Conservation (phyloP, 2,113 vertebrate genomes). For the Rhombomys opimus region DNA sequence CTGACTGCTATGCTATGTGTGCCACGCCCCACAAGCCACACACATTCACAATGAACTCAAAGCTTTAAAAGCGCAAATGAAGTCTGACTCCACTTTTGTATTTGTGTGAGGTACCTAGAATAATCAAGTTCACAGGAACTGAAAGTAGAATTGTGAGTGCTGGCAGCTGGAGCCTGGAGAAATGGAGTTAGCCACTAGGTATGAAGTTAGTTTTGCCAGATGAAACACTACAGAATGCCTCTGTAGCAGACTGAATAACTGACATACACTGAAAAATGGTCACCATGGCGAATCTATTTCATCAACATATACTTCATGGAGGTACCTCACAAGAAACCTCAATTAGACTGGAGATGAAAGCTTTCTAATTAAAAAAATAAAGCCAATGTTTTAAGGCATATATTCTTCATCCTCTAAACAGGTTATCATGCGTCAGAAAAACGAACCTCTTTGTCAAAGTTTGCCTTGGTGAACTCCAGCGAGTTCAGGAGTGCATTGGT, state of each 20-base stretch:
- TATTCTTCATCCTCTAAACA: background rate
- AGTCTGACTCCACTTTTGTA: background rate
- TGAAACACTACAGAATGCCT: background rate
- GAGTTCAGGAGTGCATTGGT: slow-evolving; percentile 99
- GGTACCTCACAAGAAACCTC: slow-evolving; percentile 63
- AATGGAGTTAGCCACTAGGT: background rate
- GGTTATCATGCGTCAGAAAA: background rate
- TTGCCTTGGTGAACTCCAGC: slow-evolving; percentile 99
- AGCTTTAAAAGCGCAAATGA: background rate
- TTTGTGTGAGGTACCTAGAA: background rate
- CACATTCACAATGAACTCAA: background rate
- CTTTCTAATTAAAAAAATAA: slow-evolving; percentile 76
- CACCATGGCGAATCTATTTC: background rate
- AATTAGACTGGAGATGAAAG: background rate
- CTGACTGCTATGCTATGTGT: background rate
- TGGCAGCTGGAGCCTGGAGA: background rate
- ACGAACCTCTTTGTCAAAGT: slow-evolving; percentile 98
- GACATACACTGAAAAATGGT: background rate
- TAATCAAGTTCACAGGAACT: background rate
- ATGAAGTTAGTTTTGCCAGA: background rate
- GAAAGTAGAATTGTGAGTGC: background rate
- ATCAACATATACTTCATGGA: background rate
- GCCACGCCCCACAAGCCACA: background rate
- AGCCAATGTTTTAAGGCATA: slow-evolving; percentile 43
- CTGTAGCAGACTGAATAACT: background rate